Base-by-base conservation (phyloP, 1,140 invertebrate species). In the Limonius californicus region DNA sequence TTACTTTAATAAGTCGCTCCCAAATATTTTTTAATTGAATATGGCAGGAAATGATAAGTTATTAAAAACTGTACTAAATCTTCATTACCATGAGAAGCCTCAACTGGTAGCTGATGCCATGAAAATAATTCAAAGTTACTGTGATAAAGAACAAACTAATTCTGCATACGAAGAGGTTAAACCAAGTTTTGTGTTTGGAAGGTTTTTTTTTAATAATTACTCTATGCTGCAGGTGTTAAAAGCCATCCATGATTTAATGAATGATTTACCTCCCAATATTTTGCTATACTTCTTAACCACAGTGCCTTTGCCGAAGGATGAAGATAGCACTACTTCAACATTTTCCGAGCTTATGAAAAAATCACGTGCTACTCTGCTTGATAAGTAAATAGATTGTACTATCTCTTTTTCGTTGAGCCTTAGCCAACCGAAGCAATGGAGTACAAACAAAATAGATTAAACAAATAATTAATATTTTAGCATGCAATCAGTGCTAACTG, bases 211-310 rank as follows among this genome's bases (percentile, higher is more conserved):
- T n/a, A 6, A 32, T 32, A 32, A 32, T 32, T 11, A 32, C 4
- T 32, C 27, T 6, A 4, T 32, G 11, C 4, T 32, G 27, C 27
- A 70, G 69, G 68, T 67, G 9, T 54, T 72, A 15, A 66, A 67
- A 57, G 54, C 57, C 18, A 62, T 72, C 0, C 70, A 65, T 62
- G 55, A 39, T 32, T 50, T 65, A 42, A 62, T 72, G 67, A 67
- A 66, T 42, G 66, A 72, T 61, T 60, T 72, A 57, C 70, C 70
- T 14, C 47, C 63, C 35, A 60, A 67, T 53, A 67, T 72, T 23
- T 23, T 72, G n/a, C 57, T 72, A 9, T 72, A 72, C 54, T 65
- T 69, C 21, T 56, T 72, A 30, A 72, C 67, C 1, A 65, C 68
- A 21, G 65, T 72, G 18, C 68, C 70, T 60, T 64, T 72, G 58